A percentile compares a stretch with the other conserved stretches of the same genome.
Conservation (phyloP, 2,888 invertebrate species). For the Drosophila mettleri region DNA sequence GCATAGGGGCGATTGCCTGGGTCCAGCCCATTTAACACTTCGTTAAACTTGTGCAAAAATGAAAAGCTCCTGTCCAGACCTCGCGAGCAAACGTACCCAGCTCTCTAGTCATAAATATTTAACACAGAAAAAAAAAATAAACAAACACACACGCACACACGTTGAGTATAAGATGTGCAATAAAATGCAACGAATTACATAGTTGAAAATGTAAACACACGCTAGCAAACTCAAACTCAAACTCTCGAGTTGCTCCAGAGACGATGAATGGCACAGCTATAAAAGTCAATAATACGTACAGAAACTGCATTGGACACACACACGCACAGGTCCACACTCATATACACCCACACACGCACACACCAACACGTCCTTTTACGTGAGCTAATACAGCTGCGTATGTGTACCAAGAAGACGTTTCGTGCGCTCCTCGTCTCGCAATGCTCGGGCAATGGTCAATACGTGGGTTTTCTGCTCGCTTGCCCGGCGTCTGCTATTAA, state of each 20-base stretch:
- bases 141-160: slow-evolving; percentile 34
- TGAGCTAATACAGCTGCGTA: slow-evolving; percentile 79
- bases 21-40: slow-evolving; percentile 71
- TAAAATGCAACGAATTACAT: slow-evolving; percentile 80
- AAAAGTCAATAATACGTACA: slow-evolving; percentile 74
- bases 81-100: slow-evolving; percentile 28
- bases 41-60: slow-evolving; percentile 68
- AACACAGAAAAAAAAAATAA: slow-evolving; percentile 27
- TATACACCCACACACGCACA: not conserved
- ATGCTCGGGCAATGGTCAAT: slow-evolving; percentile 45
- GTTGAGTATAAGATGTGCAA: slow-evolving; percentile 57
- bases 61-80: slow-evolving; percentile 44
- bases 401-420: slow-evolving; percentile 47
- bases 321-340: not conserved
- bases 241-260: slow-evolving; percentile 20
- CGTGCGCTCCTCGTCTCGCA: not conserved
- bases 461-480: slow-evolving; percentile 36
- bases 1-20: slow-evolving; percentile 30
- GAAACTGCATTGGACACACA: slow-evolving; percentile 35
- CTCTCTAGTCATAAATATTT: slow-evolving; percentile 67
- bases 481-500: slow-evolving; percentile 60
- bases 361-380: slow-evolving; percentile 60
- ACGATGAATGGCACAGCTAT: slow-evolving; percentile 57
- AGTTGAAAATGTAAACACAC: slow-evolving; percentile 79
- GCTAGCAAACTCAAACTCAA: no score